A percentile compares a stretch with the other conserved stretches of the same genome.
phyloP scores from a whole-genome alignment of 2,888 invertebrate genomes.

The Spatulosminthurus flaviceps region DNA sequence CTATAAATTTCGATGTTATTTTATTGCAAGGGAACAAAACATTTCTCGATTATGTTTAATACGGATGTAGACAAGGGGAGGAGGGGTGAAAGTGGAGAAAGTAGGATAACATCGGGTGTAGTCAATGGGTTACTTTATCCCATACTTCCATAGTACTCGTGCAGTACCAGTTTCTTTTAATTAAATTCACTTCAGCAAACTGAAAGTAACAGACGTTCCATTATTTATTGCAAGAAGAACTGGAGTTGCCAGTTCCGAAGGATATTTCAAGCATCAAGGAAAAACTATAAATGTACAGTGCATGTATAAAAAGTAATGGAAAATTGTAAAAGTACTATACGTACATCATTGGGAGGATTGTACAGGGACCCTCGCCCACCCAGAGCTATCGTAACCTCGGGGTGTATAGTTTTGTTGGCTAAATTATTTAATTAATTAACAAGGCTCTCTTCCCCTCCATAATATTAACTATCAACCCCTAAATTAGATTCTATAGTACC shows the following conservation, averaged over 20 bases:
- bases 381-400: no score
- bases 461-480: no score
- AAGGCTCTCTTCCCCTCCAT: no score
- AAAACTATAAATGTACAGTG: not conserved
- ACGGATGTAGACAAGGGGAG: not conserved
- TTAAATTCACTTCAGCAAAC: not conserved
- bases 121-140: not conserved
- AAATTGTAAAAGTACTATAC: no score
- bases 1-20: slow-evolving; percentile 2
- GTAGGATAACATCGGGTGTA: not conserved
- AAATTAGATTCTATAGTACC: no score
- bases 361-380: no score
- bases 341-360: no score
- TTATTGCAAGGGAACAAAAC: slow-evolving; percentile 11
- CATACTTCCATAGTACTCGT: not conserved
- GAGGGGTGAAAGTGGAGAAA: not conserved
- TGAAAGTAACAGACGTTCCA: not conserved
- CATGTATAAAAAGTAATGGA: no score
- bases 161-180: not conserved
- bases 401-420: no score
- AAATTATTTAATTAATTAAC: no score
- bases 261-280: not conserved
- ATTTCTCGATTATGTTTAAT: not conserved
- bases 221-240: slow-evolving; percentile 4
- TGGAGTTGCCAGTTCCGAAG: not conserved